phyloP scores from a whole-genome alignment of 2,888 invertebrate species.

The Hirtodrosophila confusa region DNA sequence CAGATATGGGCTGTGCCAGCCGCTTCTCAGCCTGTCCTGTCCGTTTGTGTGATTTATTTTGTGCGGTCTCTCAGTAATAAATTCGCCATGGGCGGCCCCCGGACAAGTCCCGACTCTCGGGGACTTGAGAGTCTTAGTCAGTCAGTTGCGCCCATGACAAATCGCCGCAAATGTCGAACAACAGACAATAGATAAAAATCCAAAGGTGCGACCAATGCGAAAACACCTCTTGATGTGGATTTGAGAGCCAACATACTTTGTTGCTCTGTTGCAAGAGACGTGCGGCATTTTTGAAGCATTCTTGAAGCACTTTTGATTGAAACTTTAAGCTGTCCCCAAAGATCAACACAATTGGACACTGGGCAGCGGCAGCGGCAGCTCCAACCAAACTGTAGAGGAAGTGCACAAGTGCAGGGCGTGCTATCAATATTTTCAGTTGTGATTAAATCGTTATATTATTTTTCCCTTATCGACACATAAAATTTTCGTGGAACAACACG shows the following conservation, averaged over 20 bases:
- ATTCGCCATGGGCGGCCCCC: conserved; percentile 67
- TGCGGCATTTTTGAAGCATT: conserved; percentile 6
- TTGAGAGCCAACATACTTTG: background rate
- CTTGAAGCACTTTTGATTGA: conserved; percentile 20
- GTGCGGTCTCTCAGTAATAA: conserved; percentile 61
- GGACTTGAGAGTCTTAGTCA: conserved; percentile 16
- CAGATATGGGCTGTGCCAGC: conserved; percentile 37
- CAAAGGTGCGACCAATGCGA: conserved; percentile 54
- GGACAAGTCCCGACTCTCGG: conserved; percentile 20
- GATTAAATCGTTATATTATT: conserved; percentile 36
- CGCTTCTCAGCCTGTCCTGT: conserved; percentile 14
- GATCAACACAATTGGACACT: background rate
- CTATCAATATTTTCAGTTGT: conserved; percentile 37
- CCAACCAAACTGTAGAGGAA: background rate
- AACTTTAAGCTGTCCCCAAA: conserved; percentile 21
- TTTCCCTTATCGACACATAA: conserved; percentile 26
- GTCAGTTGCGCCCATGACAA: conserved; percentile 54
- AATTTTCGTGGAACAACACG: conserved; percentile 36
- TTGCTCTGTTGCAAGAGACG: background rate
- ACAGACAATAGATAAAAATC: conserved; percentile 46
- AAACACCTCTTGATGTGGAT: conserved; percentile 54
- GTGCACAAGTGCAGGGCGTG: conserved; percentile 21
- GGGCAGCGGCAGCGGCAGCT: background rate
- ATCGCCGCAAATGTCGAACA: conserved; percentile 56
- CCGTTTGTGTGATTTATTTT: conserved; percentile 52